These are phyloP conservation scores for Cerastis leucographa DNA, from an alignment of 2,888 invertebrate species.

Conservation along the genomic window DNA sequence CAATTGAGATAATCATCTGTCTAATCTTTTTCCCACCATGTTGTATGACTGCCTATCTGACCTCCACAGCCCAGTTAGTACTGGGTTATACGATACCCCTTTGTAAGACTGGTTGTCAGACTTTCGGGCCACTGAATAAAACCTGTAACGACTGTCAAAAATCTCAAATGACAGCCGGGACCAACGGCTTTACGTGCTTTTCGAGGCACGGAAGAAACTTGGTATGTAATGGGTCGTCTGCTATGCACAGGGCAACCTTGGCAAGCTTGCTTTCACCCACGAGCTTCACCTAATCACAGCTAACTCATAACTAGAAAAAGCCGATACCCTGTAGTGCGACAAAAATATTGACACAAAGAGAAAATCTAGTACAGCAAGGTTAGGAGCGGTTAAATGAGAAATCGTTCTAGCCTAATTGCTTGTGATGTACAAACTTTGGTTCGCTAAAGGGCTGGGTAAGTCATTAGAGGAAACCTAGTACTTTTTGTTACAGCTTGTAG, in stretches of 20 bases:
- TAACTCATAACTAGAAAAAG: too few species aligned
- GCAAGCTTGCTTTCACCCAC: too few species aligned
- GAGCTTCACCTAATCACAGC: too few species aligned
- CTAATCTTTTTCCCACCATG: too few species aligned
- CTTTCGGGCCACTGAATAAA: too few species aligned
- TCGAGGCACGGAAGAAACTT: too few species aligned
- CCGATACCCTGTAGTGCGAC: background rate
- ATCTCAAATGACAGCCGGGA: background rate
- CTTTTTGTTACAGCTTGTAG: slow-evolving; percentile 4
- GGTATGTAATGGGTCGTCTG: background rate
- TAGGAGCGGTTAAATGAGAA: slow-evolving; percentile 24
- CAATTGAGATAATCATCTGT: background rate
- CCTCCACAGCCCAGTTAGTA: background rate
- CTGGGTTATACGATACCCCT: background rate
- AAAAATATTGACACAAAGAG: slow-evolving; percentile 12
- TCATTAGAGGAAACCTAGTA: slow-evolving; percentile 33
- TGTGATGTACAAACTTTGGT: slow-evolving; percentile 28
- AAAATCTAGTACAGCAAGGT: slow-evolving; percentile 47
- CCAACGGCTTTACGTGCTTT: too few species aligned
- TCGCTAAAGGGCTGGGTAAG: slow-evolving; percentile 30
- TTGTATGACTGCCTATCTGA: background rate
- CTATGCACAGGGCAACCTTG: background rate
- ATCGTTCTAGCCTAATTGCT: slow-evolving; percentile 47
- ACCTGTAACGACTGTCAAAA: too few species aligned
- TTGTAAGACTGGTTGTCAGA: background rate